Base-by-base conservation (phyloP, 2,797 vertebrate species). In the Chelon auratus region DNA sequence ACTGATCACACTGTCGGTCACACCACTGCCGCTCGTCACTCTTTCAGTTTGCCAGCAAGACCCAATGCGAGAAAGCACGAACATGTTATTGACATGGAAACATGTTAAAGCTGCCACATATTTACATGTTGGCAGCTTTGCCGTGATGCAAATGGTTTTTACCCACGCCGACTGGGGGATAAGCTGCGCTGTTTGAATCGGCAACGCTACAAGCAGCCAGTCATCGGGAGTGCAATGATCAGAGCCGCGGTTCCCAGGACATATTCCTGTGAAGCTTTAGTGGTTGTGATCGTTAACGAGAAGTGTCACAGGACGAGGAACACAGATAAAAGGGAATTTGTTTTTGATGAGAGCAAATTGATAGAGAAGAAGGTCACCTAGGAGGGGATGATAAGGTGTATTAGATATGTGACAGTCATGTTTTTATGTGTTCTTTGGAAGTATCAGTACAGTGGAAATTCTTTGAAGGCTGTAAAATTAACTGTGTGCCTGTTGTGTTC, bases 401-500 rank as follows among this genome's bases (percentile, higher is more conserved):
- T 62, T 9, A 37, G 12, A 20, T 57, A 48, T 53, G 48, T 56
- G 18, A 54, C 12, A 5, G 15, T 2, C 56, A 55, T 1, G 12
- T 3, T 59, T 60, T 73, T 26, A 13, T 45, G 37, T 45, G 20
- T 17, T 52, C 45, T 1, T 22, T 68, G 6, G 24, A 13, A 39
- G 14, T 59, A 15, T 22, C 14, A 2, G 61, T 61, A 5, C 13
- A 18, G 30, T 56, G 14, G 10, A 52, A 52, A 30, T 52, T 8
- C 3, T 39, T 20, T 67, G 8, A 14, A 13, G 2, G 15, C 37
- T 71, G 3, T 30, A 12, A 36, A 62, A 62, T 50, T 83, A 61
- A 79, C 45, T 75, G 6, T 40, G 5, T 64, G 42, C 50, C 56
- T 86, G 15, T 75, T 84, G 14, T 87, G 33, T 72, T 72, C 37